A percentile compares a stretch with the other conserved stretches of the same genome.
These are phyloP conservation scores for Drosophila micromelanica DNA, from an alignment of 1,140 invertebrate genomes.

Conservation along the genomic window DNA sequence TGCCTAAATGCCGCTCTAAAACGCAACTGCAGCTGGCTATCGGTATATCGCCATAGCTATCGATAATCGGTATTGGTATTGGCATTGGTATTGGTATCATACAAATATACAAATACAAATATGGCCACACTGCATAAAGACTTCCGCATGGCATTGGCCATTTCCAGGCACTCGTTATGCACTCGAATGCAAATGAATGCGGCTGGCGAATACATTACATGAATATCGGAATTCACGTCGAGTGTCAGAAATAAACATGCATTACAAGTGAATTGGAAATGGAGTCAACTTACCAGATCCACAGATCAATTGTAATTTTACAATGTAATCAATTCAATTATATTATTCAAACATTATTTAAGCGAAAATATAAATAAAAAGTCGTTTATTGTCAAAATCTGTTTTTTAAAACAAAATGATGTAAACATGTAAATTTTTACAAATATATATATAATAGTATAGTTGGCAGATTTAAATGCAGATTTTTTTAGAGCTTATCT, in stretches of 20 bases:
- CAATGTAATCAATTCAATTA: neutral
- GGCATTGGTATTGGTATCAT: too few relatives aligned
- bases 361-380: too few relatives aligned
- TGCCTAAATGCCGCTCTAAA: slow-evolving; percentile 37
- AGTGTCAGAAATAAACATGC: slow-evolving; percentile 14
- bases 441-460: too few relatives aligned
- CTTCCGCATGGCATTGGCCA: slow-evolving; percentile 58
- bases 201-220: slow-evolving; percentile 35
- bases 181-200: slow-evolving; percentile 58
- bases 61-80: neutral
- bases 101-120: neutral
- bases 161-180: slow-evolving; percentile 33
- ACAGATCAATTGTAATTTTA: neutral
- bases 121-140: slow-evolving; percentile 23
- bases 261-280: slow-evolving; percentile 3
- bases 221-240: slow-evolving; percentile 22
- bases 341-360: too few relatives aligned
- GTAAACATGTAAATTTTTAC: too few relatives aligned
- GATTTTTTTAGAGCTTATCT: too few relatives aligned
- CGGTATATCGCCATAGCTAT: neutral
- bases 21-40: slow-evolving; percentile 1
- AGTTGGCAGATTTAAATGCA: too few relatives aligned
- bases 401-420: too few relatives aligned
- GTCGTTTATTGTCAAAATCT: too few relatives aligned
- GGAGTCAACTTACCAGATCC: neutral